Conservation (phyloP, 92 coral and sea anemone species). For the Porites rus region DNA sequence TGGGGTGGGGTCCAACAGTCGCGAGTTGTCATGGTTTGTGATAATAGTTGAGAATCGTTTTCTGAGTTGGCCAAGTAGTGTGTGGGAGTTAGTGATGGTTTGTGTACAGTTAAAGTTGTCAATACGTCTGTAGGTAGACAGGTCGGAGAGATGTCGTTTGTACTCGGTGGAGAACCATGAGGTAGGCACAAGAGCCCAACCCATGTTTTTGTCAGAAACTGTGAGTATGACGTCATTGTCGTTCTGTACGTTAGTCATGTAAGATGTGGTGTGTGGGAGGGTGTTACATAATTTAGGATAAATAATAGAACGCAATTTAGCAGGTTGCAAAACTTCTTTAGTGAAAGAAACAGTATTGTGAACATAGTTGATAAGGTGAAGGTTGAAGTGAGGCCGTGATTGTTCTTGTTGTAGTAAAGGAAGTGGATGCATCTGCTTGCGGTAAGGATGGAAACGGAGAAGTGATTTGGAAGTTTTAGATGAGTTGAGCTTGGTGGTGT, state of each 20-base stretch:
- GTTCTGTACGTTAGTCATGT: too few species aligned
- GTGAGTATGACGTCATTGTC: constrained; percentile 5
- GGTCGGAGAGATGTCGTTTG: not conserved
- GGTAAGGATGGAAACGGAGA: too few species aligned
- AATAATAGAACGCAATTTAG: not conserved
- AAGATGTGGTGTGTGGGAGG: not conserved
- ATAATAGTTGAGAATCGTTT: not conserved
- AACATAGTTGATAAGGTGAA: constrained; percentile 20
- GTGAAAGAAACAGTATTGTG: constrained; percentile 13
- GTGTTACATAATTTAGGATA: not conserved
- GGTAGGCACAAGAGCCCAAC: too few species aligned
- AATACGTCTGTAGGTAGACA: constrained; percentile 7
- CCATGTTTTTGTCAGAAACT: not conserved
- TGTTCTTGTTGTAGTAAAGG: constrained; percentile 17
- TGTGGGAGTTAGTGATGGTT: not conserved
- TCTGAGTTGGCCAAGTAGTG: not conserved
- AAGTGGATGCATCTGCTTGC: constrained; percentile 5
- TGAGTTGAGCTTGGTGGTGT: too few species aligned
- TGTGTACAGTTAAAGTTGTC: constrained; percentile 6
- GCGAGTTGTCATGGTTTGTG: not conserved
- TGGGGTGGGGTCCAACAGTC: not conserved
- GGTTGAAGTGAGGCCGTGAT: constrained; percentile 39
- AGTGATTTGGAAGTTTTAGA: not conserved
- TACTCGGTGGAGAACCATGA: constrained; percentile 27
- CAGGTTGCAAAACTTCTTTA: not conserved